phyloP scores from a whole-genome alignment of 2,797 vertebrate species.

The Artibeus lituratus region DNA sequence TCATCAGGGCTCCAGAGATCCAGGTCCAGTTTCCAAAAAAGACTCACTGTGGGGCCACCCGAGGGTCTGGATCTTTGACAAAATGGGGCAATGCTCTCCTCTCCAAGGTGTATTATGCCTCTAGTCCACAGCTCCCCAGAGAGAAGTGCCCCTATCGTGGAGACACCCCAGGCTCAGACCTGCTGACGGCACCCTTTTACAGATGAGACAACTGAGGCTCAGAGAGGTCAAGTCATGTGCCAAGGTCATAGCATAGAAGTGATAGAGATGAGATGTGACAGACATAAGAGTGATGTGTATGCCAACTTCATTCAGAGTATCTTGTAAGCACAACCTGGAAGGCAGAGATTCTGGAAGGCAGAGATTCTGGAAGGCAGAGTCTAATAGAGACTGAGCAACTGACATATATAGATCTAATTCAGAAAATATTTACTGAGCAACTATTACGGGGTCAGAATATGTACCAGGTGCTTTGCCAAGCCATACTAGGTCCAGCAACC shows the following conservation, averaged over 20 bases:
- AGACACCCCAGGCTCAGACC: not conserved
- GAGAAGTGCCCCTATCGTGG: not conserved
- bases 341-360: no score
- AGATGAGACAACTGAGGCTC: not conserved
- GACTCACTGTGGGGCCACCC: not conserved
- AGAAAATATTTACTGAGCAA: conserved; percentile 30
- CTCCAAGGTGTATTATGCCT: not conserved
- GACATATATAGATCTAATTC: not conserved
- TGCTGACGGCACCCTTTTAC: not conserved
- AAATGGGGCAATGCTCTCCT: not conserved
- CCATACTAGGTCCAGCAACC: not conserved
- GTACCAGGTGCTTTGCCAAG: not conserved
- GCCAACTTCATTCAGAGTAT: not conserved
- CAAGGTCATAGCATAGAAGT: not conserved
- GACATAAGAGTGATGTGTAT: not conserved
- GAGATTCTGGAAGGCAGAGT: no score
- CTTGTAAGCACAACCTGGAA: not conserved
- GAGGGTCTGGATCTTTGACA: not conserved
- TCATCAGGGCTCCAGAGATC: not conserved
- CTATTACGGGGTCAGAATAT: not conserved
- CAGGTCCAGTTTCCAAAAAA: not conserved
- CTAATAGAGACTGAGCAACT: not conserved
- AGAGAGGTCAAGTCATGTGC: not conserved
- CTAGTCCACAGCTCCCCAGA: not conserved
- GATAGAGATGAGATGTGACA: not conserved